Evolutionary conservation across 2,797 vertebrate species (phyloP).

Genomic region (Cyprinodon diabolis): DNA sequence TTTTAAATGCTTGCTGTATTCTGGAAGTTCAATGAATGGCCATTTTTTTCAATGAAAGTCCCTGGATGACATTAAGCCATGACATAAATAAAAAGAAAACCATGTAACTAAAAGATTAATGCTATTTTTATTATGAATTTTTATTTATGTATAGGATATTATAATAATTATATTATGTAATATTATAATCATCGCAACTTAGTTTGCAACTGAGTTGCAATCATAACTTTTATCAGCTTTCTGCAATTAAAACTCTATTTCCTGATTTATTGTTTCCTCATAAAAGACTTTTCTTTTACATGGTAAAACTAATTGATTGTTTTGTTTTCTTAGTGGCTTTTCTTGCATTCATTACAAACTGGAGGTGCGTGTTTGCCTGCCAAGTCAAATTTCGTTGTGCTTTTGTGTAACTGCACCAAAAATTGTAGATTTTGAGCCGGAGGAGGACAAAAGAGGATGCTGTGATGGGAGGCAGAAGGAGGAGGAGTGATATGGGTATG

Average conservation of each 20-base stretch:
- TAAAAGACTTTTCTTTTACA: constrained; percentile 10
- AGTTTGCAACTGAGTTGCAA: no score
- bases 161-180: no score
- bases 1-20: no score
- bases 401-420: constrained; percentile 35
- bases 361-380: constrained; percentile 49
- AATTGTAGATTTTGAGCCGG: constrained; percentile 35
- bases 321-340: constrained; percentile 43
- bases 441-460: constrained; percentile 56
- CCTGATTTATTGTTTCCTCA: constrained; percentile 14
- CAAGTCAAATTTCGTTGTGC: constrained; percentile 53
- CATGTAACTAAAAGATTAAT: no score
- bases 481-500: constrained; percentile 74
- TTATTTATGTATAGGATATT: no score
- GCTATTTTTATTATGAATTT: no score
- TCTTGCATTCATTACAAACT: constrained; percentile 26
- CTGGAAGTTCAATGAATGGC: no score
- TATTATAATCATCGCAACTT: no score
- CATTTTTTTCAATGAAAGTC: no score
- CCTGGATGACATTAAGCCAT: no score
- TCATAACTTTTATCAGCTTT: not conserved
- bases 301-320: constrained; percentile 29
- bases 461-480: constrained; percentile 62
- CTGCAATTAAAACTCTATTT: constrained; percentile 23
- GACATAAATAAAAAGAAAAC: no score